These are phyloP conservation scores for Pelmatolapia mariae DNA, from an alignment of 2,113 vertebrate species.

Conservation along the genomic window DNA sequence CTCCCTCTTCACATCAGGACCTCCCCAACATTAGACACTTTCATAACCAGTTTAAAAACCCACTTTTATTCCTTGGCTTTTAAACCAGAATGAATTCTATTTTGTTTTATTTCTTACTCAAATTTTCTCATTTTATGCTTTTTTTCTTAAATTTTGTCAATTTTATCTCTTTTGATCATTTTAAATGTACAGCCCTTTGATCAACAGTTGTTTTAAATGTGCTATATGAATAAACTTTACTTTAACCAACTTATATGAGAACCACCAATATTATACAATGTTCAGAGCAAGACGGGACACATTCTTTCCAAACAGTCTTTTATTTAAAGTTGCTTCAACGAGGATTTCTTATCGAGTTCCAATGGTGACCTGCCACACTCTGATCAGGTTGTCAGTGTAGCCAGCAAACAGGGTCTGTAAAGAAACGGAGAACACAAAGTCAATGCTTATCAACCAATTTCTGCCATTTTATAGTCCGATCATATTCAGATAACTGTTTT, in stretches of 20 bases:
- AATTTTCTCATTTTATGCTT: not conserved
- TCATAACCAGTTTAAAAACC: not conserved
- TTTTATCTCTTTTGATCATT: not conserved
- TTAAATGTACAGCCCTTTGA: not conserved
- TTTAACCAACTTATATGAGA: not conserved
- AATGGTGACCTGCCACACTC: constrained; percentile 96
- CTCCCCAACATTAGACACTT: not conserved
- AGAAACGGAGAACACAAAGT: not conserved
- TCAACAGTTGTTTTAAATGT: not conserved
- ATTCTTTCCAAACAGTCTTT: constrained; percentile 61
- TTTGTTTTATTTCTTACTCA: not conserved
- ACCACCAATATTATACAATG: not conserved
- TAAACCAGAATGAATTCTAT: not conserved
- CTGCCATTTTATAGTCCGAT: not conserved
- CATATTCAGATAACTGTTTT: not conserved
- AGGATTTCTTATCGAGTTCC: constrained; percentile 82
- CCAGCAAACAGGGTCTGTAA: constrained; percentile 90
- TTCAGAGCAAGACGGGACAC: constrained; percentile 10
- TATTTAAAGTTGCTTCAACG: constrained; percentile 60
- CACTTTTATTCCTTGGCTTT: not conserved
- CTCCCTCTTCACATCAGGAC: not conserved
- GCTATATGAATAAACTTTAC: not conserved
- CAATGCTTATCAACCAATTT: not conserved
- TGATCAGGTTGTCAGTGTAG: constrained; percentile 93
- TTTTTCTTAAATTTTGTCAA: not conserved